These are phyloP conservation scores for Aphis gossypii DNA, from an alignment of 1,140 invertebrate species.

Conservation along the genomic window DNA sequence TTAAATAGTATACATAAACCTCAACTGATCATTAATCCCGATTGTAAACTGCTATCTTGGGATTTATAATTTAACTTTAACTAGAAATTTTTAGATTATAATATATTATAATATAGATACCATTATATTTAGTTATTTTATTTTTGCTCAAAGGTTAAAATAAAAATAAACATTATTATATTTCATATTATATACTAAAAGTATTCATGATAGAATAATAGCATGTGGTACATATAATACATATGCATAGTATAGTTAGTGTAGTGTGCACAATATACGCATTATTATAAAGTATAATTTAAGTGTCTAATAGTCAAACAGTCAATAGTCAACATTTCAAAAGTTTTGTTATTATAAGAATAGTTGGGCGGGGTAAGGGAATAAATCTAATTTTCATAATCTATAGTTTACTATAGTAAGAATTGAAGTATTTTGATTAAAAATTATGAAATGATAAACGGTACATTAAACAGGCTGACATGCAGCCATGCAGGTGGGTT, in stretches of 20 bases:
- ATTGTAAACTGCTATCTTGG: neutral
- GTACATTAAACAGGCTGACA: neutral
- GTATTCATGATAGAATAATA: neutral
- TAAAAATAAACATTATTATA: neutral
- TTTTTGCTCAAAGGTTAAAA: neutral
- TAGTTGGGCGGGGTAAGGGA: neutral
- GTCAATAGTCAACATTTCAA: neutral
- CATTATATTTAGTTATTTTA: neutral
- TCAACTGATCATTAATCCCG: neutral
- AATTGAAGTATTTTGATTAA: constrained; percentile 12
- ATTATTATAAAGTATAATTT: neutral
- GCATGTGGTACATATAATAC: neutral
- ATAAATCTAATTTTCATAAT: neutral
- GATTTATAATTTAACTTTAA: neutral
- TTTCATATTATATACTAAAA: neutral
- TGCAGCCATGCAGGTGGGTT: neutral
- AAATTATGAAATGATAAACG: constrained; percentile 27
- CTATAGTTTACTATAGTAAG: neutral
- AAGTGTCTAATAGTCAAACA: neutral
- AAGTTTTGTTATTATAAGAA: neutral
- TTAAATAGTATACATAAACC: neutral
- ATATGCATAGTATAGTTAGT: neutral
- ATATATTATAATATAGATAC: neutral
- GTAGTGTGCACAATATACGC: neutral
- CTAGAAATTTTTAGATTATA: neutral